These are phyloP conservation scores for Oxyura jamaicensis DNA, from an alignment of 2,113 vertebrate genomes.

Conservation along the genomic window DNA sequence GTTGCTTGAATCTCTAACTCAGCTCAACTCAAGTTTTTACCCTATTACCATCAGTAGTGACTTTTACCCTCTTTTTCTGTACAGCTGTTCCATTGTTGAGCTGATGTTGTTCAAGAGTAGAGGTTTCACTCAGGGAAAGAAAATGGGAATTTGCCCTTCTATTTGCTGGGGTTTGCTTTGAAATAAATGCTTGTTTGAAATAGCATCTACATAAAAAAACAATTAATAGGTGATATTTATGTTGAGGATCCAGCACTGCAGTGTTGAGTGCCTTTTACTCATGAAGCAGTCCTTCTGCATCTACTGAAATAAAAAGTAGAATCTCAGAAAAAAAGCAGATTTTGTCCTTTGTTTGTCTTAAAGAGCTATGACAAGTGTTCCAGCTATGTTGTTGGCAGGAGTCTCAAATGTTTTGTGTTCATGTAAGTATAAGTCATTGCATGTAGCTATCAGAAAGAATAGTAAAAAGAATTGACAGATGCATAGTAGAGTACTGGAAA, in stretches of 20 bases:
- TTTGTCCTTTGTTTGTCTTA: neutral
- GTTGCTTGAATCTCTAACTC: neutral
- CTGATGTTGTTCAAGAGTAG: neutral
- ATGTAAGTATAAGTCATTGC: neutral
- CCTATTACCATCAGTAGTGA: neutral
- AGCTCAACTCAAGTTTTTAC: neutral
- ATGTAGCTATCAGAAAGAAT: neutral
- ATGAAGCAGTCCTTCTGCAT: neutral
- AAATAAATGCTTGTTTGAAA: neutral
- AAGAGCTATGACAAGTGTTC: neutral
- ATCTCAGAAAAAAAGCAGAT: neutral
- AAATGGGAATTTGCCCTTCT: neutral
- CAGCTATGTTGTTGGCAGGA: neutral
- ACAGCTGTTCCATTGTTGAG: neutral
- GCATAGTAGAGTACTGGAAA: neutral
- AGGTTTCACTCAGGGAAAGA: neutral
- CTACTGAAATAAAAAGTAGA: neutral
- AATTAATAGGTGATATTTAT: neutral
- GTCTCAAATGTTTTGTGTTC: neutral
- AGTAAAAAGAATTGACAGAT: neutral
- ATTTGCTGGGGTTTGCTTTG: neutral
- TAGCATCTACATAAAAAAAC: neutral
- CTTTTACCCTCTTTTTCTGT: neutral
- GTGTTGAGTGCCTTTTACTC: neutral
- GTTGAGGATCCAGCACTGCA: neutral